These are phyloP conservation scores for Brachypalpus laphriformis DNA, from an alignment of 2,888 invertebrate genomes.

Conservation along the genomic window DNA sequence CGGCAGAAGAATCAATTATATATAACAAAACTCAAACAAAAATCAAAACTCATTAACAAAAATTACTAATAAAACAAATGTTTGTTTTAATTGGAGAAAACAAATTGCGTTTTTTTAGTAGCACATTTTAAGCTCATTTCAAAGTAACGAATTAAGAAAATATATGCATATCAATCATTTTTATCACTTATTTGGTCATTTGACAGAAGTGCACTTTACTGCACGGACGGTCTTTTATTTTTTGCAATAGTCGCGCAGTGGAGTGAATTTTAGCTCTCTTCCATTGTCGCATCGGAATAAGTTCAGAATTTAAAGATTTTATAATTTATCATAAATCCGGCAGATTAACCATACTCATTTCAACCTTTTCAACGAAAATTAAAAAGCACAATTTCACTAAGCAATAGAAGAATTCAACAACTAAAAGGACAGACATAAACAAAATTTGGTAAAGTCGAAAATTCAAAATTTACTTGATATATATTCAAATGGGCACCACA, in stretches of 20 bases:
- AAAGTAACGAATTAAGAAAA: constrained; percentile 70
- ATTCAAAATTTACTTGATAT: constrained; percentile 80
- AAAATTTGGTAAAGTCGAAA: constrained; percentile 46
- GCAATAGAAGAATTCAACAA: constrained; percentile 65
- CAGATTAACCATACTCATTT: constrained; percentile 46
- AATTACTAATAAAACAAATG: not conserved
- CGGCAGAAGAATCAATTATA: constrained; percentile 39
- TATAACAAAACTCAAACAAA: not conserved
- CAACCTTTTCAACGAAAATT: constrained; percentile 34
- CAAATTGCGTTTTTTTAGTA: constrained; percentile 82
- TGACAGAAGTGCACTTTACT: constrained; percentile 19
- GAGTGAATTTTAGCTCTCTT: not conserved
- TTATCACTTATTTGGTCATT: constrained; percentile 43
- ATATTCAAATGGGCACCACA: constrained; percentile 73
- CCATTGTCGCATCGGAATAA: constrained; percentile 25
- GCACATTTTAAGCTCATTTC: constrained; percentile 76
- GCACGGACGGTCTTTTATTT: constrained; percentile 13
- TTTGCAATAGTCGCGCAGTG: constrained; percentile 26
- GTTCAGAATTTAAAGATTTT: constrained; percentile 37
- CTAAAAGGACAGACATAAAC: not conserved
- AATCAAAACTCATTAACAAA: constrained; percentile 13
- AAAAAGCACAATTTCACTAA: constrained; percentile 78
- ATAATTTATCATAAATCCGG: constrained; percentile 45
- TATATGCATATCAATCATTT: constrained; percentile 35
- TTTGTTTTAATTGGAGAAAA: constrained; percentile 76